These are phyloP conservation scores for Cercopithecus mona DNA, from an alignment of 2,113 vertebrate genomes.

Conservation along the genomic window DNA sequence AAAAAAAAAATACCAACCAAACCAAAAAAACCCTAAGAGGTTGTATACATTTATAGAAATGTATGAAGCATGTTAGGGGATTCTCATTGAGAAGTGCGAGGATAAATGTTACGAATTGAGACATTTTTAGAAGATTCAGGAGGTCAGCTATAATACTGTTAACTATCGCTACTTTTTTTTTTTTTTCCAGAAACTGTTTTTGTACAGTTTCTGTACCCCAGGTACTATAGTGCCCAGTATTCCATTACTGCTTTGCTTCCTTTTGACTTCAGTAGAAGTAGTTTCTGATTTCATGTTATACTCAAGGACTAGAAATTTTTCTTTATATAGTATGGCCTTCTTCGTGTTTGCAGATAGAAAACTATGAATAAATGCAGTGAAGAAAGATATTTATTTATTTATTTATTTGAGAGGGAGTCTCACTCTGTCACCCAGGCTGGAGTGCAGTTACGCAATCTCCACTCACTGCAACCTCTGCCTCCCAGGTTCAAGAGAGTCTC, in stretches of 20 bases:
- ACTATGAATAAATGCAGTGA: background rate
- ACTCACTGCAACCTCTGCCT: too few relatives aligned
- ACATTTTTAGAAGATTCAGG: background rate
- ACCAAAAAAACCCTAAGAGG: background rate
- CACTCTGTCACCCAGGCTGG: too few relatives aligned
- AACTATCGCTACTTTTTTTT: background rate
- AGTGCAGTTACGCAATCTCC: too few relatives aligned
- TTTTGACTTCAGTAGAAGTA: background rate
- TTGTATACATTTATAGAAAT: background rate
- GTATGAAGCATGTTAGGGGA: background rate
- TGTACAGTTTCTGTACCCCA: background rate
- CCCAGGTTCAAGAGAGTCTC: too few relatives aligned
- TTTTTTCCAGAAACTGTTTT: background rate
- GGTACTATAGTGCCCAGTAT: background rate
- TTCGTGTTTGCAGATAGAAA: constrained; percentile 24
- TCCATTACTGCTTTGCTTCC: background rate
- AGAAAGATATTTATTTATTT: background rate
- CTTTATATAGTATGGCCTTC: background rate
- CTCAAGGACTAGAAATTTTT: background rate
- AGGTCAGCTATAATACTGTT: background rate
- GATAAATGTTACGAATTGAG: background rate
- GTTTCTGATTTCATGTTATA: background rate
- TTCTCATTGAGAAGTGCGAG: background rate
- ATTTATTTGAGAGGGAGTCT: too few relatives aligned
- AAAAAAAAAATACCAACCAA: rapidly evolving